A percentile compares a stretch with the other conserved stretches of the same genome.
Evolutionary conservation across 2,888 invertebrate species (phyloP).

Genomic region (Platycnemis pennipes): DNA sequence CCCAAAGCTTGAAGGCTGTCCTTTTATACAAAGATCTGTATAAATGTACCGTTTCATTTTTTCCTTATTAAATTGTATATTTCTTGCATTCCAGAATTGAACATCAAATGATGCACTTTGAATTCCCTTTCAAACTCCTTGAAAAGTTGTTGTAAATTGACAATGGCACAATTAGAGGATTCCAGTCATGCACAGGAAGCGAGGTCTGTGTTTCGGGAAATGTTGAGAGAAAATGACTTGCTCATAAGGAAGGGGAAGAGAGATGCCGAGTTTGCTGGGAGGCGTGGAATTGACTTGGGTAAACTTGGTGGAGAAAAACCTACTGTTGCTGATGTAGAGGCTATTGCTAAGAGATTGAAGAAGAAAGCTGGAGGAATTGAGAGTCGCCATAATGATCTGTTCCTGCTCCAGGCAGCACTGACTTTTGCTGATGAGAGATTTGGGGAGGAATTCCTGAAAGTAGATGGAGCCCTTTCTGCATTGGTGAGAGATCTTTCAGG

Average conservation of each 20-base stretch:
- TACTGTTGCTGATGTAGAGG: conserved; percentile 1
- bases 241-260: conserved; percentile 26
- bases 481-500: conserved; percentile 64
- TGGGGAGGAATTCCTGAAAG: conserved; percentile 43
- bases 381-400: neutral
- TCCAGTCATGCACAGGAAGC: neutral
- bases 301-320: conserved; percentile 21
- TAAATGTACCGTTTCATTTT: too few relatives aligned
- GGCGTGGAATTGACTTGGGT: neutral
- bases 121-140: neutral
- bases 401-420: neutral
- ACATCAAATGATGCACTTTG: neutral
- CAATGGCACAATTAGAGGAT: neutral
- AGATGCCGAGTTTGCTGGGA: conserved; percentile 15
- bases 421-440: conserved; percentile 7
- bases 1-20: too few relatives aligned
- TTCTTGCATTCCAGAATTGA: neutral
- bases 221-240: neutral
- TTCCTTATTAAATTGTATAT: neutral
- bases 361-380: conserved; percentile 15
- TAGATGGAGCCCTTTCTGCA: conserved; percentile 65
- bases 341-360: neutral
- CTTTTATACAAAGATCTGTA: too few relatives aligned
- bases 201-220: conserved; percentile 9
- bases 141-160: neutral